Base-by-base conservation (phyloP, 2,797 vertebrate genomes). In the Periophthalmus magnuspinnatus region DNA sequence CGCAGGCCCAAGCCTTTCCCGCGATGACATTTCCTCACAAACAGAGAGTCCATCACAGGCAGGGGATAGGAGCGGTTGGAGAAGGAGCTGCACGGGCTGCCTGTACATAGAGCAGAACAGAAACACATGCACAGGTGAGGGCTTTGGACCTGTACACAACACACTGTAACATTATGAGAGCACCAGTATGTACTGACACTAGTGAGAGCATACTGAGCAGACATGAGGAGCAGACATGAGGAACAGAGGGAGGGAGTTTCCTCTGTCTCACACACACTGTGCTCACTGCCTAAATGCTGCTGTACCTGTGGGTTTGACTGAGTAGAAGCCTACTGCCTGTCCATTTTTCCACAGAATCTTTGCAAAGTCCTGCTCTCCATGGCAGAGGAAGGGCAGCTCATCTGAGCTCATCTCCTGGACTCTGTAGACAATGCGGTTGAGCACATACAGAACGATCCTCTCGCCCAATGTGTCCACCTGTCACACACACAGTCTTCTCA, bases 271-370 rank as follows among this genome's bases (percentile, higher is more conserved):
- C 41, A 45, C 13, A 45, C 41, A 45, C 41, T 45, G 13, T 56
- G 54, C 8, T 5, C 54, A 11, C 54, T 56, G 41, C 22, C 22
- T 56, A 6, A 13, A 14, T 45, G 41, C 19, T 52, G 50, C n/a
- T 52, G 55, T 90, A 97, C 96, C 96, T 93, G 84, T 76, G 65
- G 89, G 92, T 90, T 96, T 96, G 84, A 95, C 94, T 16, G 96
- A 97, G 86, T 96, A 98, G 90, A 97, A 98, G 5, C 96, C 96
- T 80, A 96, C 80, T 33, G 96, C 96, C 66, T 97, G 93, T 85
- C 96, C 96, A 69, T 94, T 88, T 63, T 86, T 91, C 96, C 96
- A 98, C 60, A 96, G 74, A 84, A 97, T 94, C 85, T 97, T 97
- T 67, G 94, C 95, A 69, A 92, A 90, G 66, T 95, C 94, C 10